phyloP scores from a whole-genome alignment of 2,113 vertebrate genomes.

The Hippoglossus stenolepis region DNA sequence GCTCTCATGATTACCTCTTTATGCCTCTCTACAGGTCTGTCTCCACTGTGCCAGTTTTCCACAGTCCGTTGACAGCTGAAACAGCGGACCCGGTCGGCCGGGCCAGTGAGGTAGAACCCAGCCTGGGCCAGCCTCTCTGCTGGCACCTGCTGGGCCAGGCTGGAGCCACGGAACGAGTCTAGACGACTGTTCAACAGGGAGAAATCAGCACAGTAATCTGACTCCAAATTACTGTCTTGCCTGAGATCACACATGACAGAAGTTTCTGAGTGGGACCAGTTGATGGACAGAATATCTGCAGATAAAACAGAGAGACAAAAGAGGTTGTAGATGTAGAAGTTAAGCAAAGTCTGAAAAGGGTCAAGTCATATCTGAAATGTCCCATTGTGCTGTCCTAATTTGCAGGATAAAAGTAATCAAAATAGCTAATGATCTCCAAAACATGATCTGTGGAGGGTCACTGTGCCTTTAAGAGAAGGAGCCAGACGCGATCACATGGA shows the following conservation, averaged over 20 bases:
- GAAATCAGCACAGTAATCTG: constrained; percentile 73
- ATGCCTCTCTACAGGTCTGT: constrained; percentile 87
- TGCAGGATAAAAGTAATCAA: neutral
- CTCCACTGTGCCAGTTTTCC: constrained; percentile 88
- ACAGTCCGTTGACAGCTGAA: constrained; percentile 87
- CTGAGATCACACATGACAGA: constrained; percentile 71
- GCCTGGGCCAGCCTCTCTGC: constrained; percentile 85
- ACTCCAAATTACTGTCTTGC: constrained; percentile 66
- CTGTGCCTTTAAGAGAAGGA: constrained; percentile 70
- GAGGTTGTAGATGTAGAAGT: neutral
- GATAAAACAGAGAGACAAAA: constrained; percentile 25
- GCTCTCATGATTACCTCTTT: constrained; percentile 63
- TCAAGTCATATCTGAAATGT: too few species aligned
- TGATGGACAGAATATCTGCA: constrained; percentile 17
- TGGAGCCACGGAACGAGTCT: constrained; percentile 86
- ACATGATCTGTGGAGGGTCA: neutral
- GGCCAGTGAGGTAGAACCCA: constrained; percentile 91
- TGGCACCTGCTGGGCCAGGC: constrained; percentile 78
- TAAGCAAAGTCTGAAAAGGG: neutral
- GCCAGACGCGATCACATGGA: constrained; percentile 50
- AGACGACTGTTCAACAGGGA: constrained; percentile 79
- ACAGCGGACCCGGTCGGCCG: constrained; percentile 89
- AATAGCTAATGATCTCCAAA: neutral
- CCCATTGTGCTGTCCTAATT: neutral
- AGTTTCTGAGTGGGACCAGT: neutral